A percentile compares a stretch with the other conserved stretches of the same genome.
phyloP scores from a whole-genome alignment of 2,113 vertebrate species.

The Pygoscelis adeliae region DNA sequence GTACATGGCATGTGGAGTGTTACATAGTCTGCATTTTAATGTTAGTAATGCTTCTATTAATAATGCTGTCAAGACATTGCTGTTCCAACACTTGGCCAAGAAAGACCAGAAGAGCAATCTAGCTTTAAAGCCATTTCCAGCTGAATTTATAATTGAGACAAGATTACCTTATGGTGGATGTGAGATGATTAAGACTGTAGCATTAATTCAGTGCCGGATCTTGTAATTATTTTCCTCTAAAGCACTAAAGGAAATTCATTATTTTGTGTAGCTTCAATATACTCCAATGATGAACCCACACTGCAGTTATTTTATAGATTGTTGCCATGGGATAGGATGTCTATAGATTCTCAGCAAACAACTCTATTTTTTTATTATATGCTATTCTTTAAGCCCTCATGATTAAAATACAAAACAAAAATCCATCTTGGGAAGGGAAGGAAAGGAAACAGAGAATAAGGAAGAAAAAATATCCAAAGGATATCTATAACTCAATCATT shows the following conservation, averaged over 20 bases:
- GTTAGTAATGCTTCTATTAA: neutral
- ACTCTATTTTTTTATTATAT: neutral
- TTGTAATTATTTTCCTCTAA: neutral
- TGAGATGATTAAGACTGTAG: slow-evolving; percentile 10
- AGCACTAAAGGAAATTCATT: neutral
- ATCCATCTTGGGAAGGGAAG: neutral
- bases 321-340: neutral
- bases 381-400: neutral
- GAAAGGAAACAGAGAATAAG: neutral
- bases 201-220: neutral
- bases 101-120: neutral
- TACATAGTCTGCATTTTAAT: neutral
- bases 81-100: neutral
- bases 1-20: neutral
- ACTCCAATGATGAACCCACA: neutral
- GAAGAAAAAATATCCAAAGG: neutral
- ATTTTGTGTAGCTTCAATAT: neutral
- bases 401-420: neutral
- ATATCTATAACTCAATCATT: accelerated
- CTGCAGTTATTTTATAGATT: neutral
- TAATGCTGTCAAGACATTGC: neutral
- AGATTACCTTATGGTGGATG: neutral
- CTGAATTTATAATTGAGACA: slow-evolving; percentile 1
- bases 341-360: neutral
- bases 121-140: slow-evolving; percentile 3